A percentile compares a stretch with the other conserved stretches of the same genome.
Evolutionary conservation across 2,113 vertebrate genomes (phyloP).

Genomic region (Anhinga rufa): DNA sequence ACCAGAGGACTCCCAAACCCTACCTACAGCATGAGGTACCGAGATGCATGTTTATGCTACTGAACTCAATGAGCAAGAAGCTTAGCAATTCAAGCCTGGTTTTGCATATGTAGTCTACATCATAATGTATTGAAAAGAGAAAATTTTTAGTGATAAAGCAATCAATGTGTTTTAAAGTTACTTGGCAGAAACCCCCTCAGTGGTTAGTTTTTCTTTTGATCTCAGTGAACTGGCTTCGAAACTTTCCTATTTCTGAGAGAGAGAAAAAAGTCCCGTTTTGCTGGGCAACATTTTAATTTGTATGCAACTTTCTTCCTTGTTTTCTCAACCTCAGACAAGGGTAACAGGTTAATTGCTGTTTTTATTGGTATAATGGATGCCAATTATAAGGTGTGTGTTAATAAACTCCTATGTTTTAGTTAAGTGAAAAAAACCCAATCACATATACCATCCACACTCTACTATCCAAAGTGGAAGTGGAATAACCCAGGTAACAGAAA

Average conservation of each 20-base stretch:
- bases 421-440: background rate
- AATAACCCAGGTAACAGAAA: background rate
- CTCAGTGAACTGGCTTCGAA: background rate
- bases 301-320: conserved; percentile 3
- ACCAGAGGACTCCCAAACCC: background rate
- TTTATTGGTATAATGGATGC: conserved; percentile 2
- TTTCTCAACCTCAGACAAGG: conserved; percentile 18
- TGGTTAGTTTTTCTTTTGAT: background rate
- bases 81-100: background rate
- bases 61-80: background rate
- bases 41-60: background rate
- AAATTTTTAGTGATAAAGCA: background rate
- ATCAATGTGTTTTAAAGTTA: background rate
- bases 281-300: background rate
- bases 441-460: background rate
- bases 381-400: background rate
- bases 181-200: background rate
- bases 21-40: background rate
- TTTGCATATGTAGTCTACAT: background rate
- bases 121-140: background rate
- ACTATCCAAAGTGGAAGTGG: background rate
- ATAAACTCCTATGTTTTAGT: background rate
- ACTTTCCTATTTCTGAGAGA: background rate
- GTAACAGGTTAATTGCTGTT: conserved; percentile 34
- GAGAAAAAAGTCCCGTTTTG: background rate